phyloP scores from a whole-genome alignment of 2,113 vertebrate genomes.

The Cercocebus atys region DNA sequence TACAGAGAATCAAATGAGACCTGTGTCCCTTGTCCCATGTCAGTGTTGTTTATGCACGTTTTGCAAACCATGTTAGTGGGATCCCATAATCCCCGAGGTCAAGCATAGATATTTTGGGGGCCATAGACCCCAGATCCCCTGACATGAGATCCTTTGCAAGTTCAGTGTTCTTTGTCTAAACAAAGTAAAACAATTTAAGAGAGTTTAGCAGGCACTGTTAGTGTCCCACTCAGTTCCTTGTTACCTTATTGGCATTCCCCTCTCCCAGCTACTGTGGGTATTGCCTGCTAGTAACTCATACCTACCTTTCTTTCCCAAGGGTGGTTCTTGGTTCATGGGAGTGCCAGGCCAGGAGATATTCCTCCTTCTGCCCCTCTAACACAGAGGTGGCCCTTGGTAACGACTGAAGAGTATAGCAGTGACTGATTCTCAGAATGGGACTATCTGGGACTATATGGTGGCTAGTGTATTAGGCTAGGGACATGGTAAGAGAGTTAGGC shows the following conservation, averaged over 20 bases:
- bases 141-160: background rate
- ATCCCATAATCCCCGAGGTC: background rate
- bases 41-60: background rate
- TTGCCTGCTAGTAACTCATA: background rate
- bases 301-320: background rate
- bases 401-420: background rate
- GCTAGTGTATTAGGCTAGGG: background rate
- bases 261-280: background rate
- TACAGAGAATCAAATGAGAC: background rate
- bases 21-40: background rate
- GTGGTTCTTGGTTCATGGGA: background rate
- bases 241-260: background rate
- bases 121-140: background rate
- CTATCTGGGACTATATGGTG: too few relatives aligned
- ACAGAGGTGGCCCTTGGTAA: background rate
- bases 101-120: background rate
- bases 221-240: background rate
- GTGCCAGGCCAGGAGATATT: background rate
- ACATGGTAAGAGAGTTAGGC: background rate
- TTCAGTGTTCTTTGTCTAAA: background rate
- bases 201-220: background rate
- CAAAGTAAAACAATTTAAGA: background rate
- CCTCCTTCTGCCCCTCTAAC: fast-evolving
- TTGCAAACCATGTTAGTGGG: background rate
- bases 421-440: background rate